These are phyloP conservation scores for Oscheius sp. DNA, from an alignment of 2,888 invertebrate genomes.

Conservation along the genomic window DNA sequence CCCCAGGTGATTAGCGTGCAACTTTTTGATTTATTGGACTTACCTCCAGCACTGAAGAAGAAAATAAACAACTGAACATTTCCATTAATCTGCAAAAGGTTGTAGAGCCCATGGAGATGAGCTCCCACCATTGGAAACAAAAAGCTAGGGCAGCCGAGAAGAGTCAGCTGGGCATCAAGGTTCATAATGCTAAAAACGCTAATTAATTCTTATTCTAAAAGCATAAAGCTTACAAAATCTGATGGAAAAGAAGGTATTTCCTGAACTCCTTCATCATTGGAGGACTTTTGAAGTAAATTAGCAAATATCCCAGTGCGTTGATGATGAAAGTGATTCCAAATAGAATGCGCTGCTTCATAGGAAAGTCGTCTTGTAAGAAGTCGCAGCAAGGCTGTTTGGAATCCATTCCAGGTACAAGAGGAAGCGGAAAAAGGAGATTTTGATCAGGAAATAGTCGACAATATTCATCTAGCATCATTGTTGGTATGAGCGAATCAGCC, in stretches of 20 bases:
- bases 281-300: not conserved
- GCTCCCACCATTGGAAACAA: conserved; percentile 4
- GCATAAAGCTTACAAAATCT: not conserved
- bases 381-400: not conserved
- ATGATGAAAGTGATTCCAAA: not conserved
- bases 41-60: not conserved
- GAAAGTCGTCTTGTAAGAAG: not conserved
- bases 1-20: too few relatives aligned
- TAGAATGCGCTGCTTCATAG: not conserved
- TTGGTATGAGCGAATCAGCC: too few relatives aligned
- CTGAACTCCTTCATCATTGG: not conserved
- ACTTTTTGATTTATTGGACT: not conserved
- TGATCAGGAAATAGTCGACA: too few relatives aligned
- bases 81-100: not conserved
- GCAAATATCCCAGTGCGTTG: not conserved
- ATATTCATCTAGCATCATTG: too few relatives aligned
- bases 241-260: not conserved
- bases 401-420: too few relatives aligned
- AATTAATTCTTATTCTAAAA: not conserved
- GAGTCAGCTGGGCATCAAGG: not conserved
- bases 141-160: conserved; percentile 2
- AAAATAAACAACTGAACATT: not conserved
- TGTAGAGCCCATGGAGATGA: not conserved
- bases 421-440: too few relatives aligned
- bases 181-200: not conserved